Base-by-base conservation (phyloP, 2,113 vertebrate species). In the Aix galericulata region DNA sequence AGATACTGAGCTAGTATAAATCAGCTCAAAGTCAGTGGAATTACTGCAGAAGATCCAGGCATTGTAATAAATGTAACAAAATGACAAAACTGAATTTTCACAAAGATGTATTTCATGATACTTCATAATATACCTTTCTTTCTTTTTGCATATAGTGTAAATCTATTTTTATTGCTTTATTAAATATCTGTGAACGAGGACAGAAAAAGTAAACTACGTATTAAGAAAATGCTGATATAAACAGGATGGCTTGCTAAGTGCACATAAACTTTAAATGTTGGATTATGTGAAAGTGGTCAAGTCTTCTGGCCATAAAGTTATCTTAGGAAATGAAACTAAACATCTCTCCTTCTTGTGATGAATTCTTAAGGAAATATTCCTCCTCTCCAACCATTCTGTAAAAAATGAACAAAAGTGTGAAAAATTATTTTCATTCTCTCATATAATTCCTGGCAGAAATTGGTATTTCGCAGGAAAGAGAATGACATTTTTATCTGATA, bases 151-250 rank as follows among this genome's bases (percentile, higher is more conserved):
- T 91, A 79, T 81, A 76, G 73, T 66, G 44, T 94, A 94, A 86
- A 96, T 89, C 92, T 92, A 25, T 60, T 89, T 88, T 96, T 94
- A 94, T 84, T 83, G 69, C 88, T 88, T 89, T 94, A 81, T 92
- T 95, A 78, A 86, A 86, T 83, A 73, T 46, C 36, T 74, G 68
- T 88, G 79, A 86, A 88, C 36, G 79, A 88, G 76, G 88, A 72
- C 80, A 86, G 86, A 90, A 96, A 93, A 52, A 81, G 67, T 92
- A 93, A 95, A 63, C 73, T 68, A 58, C 0, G 3, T 58, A 46
- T 74, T 82, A 80, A 86, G 73, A 93, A 95, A 94, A 77, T 82
- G 94, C 93, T 96, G 95, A 95, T 88, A 81, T 67, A 92, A 97
- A 94, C 84, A 84, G 62, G 78, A 64, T 62, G 59, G 48, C 73